These are phyloP conservation scores for Oncorhynchus tshawytscha DNA, from an alignment of 2,113 vertebrate genomes.

Conservation along the genomic window DNA sequence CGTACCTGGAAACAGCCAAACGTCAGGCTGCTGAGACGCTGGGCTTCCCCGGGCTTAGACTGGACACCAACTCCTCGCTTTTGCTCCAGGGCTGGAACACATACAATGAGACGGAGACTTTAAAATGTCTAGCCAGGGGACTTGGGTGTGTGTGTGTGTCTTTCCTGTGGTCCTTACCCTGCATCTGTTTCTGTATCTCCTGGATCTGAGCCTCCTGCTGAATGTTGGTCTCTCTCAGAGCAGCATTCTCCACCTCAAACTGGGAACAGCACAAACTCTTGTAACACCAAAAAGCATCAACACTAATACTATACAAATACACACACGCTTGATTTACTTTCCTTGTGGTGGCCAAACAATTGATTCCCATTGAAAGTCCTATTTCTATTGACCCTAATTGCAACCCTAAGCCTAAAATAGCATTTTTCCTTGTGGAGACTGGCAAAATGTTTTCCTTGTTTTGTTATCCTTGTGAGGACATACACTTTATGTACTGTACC, in stretches of 20 bases:
- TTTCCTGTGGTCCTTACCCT: slow-evolving; percentile 72
- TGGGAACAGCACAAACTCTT: slow-evolving; percentile 45
- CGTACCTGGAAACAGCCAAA: slow-evolving; percentile 92
- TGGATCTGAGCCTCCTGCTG: slow-evolving; percentile 85
- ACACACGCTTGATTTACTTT: not conserved
- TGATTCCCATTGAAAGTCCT: no score
- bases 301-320: not conserved
- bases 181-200: slow-evolving; percentile 82
- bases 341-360: no score
- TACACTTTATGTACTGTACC: slow-evolving; percentile 67
- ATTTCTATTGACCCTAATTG: no score
- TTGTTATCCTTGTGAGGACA: not conserved
- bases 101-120: not conserved
- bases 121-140: not conserved
- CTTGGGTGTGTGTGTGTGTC: not conserved
- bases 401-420: no score
- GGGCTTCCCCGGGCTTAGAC: slow-evolving; percentile 80
- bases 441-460: no score
- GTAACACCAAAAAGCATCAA: no score
- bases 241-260: slow-evolving; percentile 92
- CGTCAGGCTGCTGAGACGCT: slow-evolving; percentile 89
- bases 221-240: slow-evolving; percentile 85
- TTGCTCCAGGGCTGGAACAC: slow-evolving; percentile 73
- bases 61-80: slow-evolving; percentile 63
- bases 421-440: no score